A percentile compares a stretch with the other conserved stretches of the same genome.
Evolutionary conservation across 1,140 invertebrate genomes (phyloP).

Genomic region (Lutraria rhynchaena): DNA sequence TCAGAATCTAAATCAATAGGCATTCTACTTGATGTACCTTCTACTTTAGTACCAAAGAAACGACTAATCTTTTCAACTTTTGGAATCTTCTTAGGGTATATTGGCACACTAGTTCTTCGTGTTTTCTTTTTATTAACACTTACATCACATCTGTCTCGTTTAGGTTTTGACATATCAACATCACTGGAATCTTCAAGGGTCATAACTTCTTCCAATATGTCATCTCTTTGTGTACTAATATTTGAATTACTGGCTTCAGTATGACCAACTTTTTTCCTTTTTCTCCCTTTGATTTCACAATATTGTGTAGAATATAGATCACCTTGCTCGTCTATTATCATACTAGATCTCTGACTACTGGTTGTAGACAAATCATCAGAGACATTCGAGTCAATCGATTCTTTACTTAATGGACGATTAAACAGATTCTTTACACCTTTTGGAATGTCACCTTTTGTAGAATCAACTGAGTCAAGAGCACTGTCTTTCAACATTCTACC

Average conservation of each 20-base stretch:
- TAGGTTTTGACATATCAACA: background rate
- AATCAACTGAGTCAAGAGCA: background rate
- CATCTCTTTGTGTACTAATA: background rate
- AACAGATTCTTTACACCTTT: conserved; percentile 31
- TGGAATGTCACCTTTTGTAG: background rate
- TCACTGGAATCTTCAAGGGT: conserved; percentile 31
- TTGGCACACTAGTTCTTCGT: too few relatives aligned
- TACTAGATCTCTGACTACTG: conserved; percentile 24
- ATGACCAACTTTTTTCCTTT: background rate
- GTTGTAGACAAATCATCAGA: conserved; percentile 37
- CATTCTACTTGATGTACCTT: too few relatives aligned
- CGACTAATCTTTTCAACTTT: too few relatives aligned
- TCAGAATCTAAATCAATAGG: conserved; percentile 12
- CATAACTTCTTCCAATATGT: conserved; percentile 16
- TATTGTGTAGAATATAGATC: conserved; percentile 51
- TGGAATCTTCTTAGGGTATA: too few relatives aligned
- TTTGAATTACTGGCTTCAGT: background rate
- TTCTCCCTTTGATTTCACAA: conserved; percentile 32
- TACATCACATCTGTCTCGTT: too few relatives aligned
- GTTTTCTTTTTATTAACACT: too few relatives aligned
- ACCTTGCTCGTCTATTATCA: conserved; percentile 39
- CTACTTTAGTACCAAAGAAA: too few relatives aligned
- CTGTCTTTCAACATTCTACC: background rate
- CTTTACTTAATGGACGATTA: conserved; percentile 31
- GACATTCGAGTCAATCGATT: conserved; percentile 44